Base-by-base conservation (phyloP, 2,888 invertebrate species). In the Papilio protenor region DNA sequence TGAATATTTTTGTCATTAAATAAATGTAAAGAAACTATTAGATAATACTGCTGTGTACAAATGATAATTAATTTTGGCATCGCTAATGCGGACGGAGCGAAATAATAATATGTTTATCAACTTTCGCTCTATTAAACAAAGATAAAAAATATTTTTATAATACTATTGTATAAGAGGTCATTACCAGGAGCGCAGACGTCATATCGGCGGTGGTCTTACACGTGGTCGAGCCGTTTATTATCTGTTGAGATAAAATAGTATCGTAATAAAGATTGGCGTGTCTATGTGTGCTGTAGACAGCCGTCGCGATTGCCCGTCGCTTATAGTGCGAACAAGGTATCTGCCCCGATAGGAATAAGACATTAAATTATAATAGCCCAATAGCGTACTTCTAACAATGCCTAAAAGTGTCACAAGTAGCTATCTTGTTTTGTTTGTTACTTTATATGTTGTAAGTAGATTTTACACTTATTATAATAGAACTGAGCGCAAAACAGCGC, bases 171-270 rank as follows among this genome's bases (percentile, higher is more conserved):
- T 66, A 75, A 75, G 23, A 66, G 49, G 66, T 71, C 52, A 71
- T 75, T 75, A 75, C 69, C 75, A 75, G 75, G 75, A 66, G 55
- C n/a, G 14, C 75, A 75, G 52, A 52, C n/a, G n/a, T 69, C 64
- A 55, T 66, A 23, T 40, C 47, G 66, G 69, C 55, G 52, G 75
- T 52, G 75, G 55, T 64, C 64, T 73, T 77, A 66, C 77, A 77
- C 77, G 77, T 77, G 77, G 52, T 66, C 55, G 72, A 21, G 6
- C 66, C 66, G 14, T 69, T 69, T 69, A 66, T 66, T 66, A 69
- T 69, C 66, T 69, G 21, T 69, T 69, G 45, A 69, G 76, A 77
- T 77, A 70, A 77, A 72, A 73, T 77, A 21, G 52, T 77, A 77
- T 61, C 70, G 61, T 72, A 52, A 76, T 72, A 77, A 64, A 74